Conservation (phyloP, 2,797 vertebrate genomes). For the Stomatorhinus walkeri region DNA sequence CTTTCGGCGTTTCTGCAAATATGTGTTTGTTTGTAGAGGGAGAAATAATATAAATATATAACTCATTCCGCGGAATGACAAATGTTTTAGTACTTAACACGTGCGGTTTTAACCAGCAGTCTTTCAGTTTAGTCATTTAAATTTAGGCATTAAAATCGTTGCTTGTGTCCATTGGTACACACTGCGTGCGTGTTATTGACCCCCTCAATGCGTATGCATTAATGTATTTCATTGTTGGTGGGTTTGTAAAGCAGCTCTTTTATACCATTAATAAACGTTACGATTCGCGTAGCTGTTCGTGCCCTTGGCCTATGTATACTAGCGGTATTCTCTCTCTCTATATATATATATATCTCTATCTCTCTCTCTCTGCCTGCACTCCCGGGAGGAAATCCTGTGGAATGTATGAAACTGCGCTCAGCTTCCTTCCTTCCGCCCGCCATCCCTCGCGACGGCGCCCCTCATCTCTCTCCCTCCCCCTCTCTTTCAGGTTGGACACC, state of each 20-base stretch:
- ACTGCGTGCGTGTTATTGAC: not conserved
- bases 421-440: slow-evolving; percentile 53
- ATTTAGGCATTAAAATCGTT: not conserved
- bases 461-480: not conserved
- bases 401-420: slow-evolving; percentile 19
- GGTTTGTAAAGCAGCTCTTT: not conserved
- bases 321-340: not conserved
- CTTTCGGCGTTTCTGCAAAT: not conserved
- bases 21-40: not conserved
- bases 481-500: slow-evolving; percentile 72
- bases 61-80: not conserved
- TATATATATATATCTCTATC: not conserved
- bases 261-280: not conserved
- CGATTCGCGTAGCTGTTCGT: not conserved
- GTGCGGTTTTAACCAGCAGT: not conserved
- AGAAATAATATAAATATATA: not conserved
- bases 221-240: not conserved
- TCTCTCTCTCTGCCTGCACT: not conserved
- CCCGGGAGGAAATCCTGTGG: slow-evolving; percentile 59
- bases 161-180: not conserved
- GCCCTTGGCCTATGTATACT: not conserved
- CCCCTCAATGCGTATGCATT: not conserved
- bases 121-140: not conserved
- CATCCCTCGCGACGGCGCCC: slow-evolving; percentile 25
- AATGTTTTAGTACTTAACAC: not conserved